phyloP scores from a whole-genome alignment of 2,888 invertebrate species.

The Lasiommata megera region DNA sequence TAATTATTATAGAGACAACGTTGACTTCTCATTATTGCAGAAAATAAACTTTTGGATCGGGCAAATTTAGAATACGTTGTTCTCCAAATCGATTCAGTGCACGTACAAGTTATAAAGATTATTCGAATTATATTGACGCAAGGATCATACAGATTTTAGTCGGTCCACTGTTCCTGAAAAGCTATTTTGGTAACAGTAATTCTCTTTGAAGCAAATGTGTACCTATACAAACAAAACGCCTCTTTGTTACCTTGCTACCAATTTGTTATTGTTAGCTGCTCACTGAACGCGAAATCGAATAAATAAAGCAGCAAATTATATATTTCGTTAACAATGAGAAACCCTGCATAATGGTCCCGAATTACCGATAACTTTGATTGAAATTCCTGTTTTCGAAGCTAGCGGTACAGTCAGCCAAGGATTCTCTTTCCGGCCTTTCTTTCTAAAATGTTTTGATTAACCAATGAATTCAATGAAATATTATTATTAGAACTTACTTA shows the following conservation, averaged over 20 bases:
- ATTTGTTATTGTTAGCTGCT: slow-evolving; percentile 21
- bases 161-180: background rate
- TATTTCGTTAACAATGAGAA: slow-evolving; percentile 46
- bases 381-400: slow-evolving; percentile 43
- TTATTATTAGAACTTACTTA: no score
- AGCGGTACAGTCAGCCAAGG: background rate
- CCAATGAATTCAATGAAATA: no score
- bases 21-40: no score
- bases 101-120: no score
- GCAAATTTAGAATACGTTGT: background rate
- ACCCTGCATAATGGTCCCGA: slow-evolving; percentile 42
- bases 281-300: slow-evolving; percentile 28
- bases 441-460: no score
- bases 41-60: no score
- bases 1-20: no score
- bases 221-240: slow-evolving; percentile 13
- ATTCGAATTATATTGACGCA: background rate
- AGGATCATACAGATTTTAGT: background rate
- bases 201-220: slow-evolving; percentile 19
- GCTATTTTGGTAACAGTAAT: slow-evolving; percentile 10
- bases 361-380: slow-evolving; percentile 45
- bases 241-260: slow-evolving; percentile 21
- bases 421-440: background rate
- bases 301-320: slow-evolving; percentile 37
- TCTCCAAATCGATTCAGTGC: no score